A percentile compares a stretch with the other conserved stretches of the same genome.
These are phyloP conservation scores for Melospiza georgiana DNA, from an alignment of 2,113 vertebrate species.

Conservation along the genomic window DNA sequence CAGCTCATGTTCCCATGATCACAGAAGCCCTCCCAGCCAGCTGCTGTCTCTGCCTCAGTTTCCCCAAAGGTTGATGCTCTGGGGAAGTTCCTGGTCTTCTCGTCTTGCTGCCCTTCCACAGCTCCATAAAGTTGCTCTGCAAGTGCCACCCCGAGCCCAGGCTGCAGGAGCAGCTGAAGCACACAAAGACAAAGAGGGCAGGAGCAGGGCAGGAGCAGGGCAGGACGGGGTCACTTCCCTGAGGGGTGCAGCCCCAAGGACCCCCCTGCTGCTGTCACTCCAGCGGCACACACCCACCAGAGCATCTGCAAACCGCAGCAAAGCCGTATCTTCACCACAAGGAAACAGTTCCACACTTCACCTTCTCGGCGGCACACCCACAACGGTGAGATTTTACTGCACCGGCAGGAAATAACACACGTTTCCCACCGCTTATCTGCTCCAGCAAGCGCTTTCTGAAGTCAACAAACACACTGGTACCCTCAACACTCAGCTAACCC, in stretches of 20 bases:
- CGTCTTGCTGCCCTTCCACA: background rate
- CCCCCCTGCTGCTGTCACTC: background rate
- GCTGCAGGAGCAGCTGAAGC: background rate
- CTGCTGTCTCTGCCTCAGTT: background rate
- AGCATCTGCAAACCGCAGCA: background rate
- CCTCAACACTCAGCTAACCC: background rate
- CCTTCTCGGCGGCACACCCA: rapidly evolving
- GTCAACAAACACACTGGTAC: background rate
- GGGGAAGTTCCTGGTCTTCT: background rate
- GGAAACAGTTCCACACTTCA: background rate
- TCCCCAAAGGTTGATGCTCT: background rate
- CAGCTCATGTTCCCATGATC: background rate
- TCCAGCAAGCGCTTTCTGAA: background rate
- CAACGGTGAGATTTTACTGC: rapidly evolving
- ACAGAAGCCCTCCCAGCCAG: background rate
- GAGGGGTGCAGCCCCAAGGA: background rate
- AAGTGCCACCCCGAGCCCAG: background rate
- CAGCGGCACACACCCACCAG: background rate
- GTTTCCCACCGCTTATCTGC: background rate
- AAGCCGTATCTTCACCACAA: rapidly evolving
- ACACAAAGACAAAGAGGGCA: background rate
- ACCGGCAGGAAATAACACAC: background rate
- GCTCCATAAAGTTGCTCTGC: background rate
- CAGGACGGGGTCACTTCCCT: background rate
- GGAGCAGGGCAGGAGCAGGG: background rate